Percentiles rank a stretch among this genome's conserved stretches.
phyloP scores from a whole-genome alignment of 2,113 vertebrate genomes.

The Scomber colias region DNA sequence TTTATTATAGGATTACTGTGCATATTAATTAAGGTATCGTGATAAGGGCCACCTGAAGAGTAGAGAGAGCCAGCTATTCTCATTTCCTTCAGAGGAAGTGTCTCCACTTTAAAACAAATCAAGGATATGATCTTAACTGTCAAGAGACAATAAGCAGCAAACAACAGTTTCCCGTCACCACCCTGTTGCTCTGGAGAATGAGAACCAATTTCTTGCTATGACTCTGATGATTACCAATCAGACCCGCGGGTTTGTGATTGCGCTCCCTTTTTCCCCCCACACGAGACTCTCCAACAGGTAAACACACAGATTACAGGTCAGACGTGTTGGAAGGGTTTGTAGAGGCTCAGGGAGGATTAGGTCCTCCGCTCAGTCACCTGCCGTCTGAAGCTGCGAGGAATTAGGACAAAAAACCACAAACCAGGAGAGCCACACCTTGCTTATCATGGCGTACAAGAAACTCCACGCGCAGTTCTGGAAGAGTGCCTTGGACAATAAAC shows the following conservation, averaged over 20 bases:
- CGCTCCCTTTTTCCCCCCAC: slow-evolving; percentile 2
- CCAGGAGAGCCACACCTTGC: slow-evolving; percentile 61
- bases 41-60: slow-evolving; percentile 31
- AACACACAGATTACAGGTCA: slow-evolving; percentile 70
- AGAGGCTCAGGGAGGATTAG: slow-evolving; percentile 75
- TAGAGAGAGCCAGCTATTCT: not conserved
- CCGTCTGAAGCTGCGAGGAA: slow-evolving; percentile 45
- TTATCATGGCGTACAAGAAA: not conserved
- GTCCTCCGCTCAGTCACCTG: slow-evolving; percentile 74
- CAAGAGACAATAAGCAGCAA: no score
- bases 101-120: not conserved
- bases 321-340: slow-evolving; percentile 38
- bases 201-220: not conserved
- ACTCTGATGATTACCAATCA: slow-evolving; percentile 6
- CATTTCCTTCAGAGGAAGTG: not conserved
- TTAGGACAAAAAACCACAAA: slow-evolving; percentile 50
- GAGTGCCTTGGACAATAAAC: slow-evolving; percentile 31
- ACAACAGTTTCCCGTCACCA: slow-evolving; percentile 14
- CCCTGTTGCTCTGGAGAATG: slow-evolving; percentile 63
- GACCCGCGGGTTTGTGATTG: slow-evolving; percentile 1
- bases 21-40: slow-evolving; percentile 4
- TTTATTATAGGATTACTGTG: not conserved
- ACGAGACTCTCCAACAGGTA: slow-evolving; percentile 59
- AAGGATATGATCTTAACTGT: no score
- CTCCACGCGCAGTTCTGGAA: not conserved